phyloP scores from a whole-genome alignment of 1,140 invertebrate genomes.

The Cyrtorhinus lividipennis region DNA sequence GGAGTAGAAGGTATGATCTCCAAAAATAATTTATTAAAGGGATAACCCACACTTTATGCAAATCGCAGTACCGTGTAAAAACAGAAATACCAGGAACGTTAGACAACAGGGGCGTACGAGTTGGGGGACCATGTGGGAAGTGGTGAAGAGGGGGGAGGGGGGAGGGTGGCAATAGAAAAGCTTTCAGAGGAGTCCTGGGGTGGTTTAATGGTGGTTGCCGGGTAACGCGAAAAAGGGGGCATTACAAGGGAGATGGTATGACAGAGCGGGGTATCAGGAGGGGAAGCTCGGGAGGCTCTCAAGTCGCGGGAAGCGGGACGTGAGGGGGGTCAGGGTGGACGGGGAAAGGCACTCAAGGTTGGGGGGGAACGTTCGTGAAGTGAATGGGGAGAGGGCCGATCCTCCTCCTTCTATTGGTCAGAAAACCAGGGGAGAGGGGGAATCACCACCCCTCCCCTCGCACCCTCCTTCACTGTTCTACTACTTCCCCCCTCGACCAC shows the following conservation, averaged over 20 bases:
- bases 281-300: not conserved
- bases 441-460: conserved; percentile 13
- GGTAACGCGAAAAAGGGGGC: conserved; percentile 15
- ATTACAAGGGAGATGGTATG: not conserved
- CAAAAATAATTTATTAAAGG: too few species aligned
- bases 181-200: conserved; percentile 29
- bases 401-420: conserved; percentile 9
- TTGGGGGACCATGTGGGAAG: conserved; percentile 15
- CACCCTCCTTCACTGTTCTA: not conserved
- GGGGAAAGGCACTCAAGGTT: not conserved
- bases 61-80: conserved; percentile 1
- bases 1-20: too few species aligned
- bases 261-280: not conserved
- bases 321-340: conserved; percentile 28
- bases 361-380: too few species aligned
- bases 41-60: too few species aligned
- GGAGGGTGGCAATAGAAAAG: conserved; percentile 27
- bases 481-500: conserved; percentile 1
- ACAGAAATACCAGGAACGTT: not conserved
- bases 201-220: conserved; percentile 21
- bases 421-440: not conserved
- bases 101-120: not conserved
- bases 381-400: conserved; percentile 12
- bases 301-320: conserved; percentile 19
- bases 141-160: conserved; percentile 19